A percentile compares a stretch with the other conserved stretches of the same genome.
Evolutionary conservation across 2,113 vertebrate species (phyloP).

Genomic region (Protobothrops flavoviridis): DNA sequence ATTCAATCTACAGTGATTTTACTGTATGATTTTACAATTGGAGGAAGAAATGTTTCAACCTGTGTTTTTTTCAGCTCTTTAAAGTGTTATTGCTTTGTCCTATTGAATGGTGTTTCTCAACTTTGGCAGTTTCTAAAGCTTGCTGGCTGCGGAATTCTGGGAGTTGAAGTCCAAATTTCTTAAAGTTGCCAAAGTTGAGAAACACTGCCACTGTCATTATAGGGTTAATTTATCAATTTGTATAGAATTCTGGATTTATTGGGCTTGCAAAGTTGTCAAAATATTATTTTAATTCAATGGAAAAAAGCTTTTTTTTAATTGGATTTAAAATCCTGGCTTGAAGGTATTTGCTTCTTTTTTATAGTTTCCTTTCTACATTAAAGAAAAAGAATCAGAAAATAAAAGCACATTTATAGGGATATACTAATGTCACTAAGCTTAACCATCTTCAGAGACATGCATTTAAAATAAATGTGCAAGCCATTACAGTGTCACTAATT

Average conservation of each 20-base stretch:
- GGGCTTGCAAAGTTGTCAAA: not conserved
- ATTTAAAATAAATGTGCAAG: conserved; percentile 10
- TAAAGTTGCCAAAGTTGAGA: not conserved
- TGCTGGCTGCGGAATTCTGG: not conserved
- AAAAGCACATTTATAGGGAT: not conserved
- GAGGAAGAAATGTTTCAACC: not conserved
- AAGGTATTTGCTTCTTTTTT: not conserved
- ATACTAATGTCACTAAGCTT: not conserved
- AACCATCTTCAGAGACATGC: not conserved
- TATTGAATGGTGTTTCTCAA: not conserved
- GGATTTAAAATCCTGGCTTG: not conserved
- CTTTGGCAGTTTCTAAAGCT: not conserved
- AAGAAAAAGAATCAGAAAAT: not conserved
- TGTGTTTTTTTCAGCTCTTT: not conserved
- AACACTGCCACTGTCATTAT: not conserved
- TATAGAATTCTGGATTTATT: not conserved
- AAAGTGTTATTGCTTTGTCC: not conserved
- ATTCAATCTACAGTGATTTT: not conserved
- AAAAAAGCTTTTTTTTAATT: not conserved
- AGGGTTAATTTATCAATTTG: not conserved
- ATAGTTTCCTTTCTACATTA: not conserved
- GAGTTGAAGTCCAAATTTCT: not conserved
- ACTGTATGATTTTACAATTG: not conserved
- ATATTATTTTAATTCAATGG: not conserved
- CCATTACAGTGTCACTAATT: conserved; percentile 34